Base-by-base conservation (phyloP, 2,888 invertebrate species). In the Nowickia ferox region DNA sequence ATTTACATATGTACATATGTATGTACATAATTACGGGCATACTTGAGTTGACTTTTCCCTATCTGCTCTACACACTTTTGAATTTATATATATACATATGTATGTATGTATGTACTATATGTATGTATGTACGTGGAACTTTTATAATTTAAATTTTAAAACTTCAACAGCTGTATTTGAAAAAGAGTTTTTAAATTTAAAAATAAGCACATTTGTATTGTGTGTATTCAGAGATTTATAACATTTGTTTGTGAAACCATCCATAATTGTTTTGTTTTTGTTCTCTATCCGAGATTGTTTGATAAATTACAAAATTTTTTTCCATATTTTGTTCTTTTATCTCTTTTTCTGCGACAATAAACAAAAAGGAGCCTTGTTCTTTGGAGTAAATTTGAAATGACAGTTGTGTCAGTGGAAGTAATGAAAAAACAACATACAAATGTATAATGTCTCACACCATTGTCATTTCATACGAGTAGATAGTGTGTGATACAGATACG, bases 341-440 rank as follows among this genome's bases (percentile, higher is more conserved):
- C 9, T 22, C 61, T 61, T 42, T 66, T 57, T 65, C n/a, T 74
- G 13, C 65, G 44, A 72, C 72, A 65, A 63, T 55, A 72, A 65
- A 42, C 30, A 51, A 42, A 66, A 78, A 68, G 65, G 46, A 65
- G 11, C 44, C n/a, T 78, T 78, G 78, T 76, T 76, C 53, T 44
- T 17, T 63, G 63, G 22, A 79, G 76, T 83, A 86, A 86, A 86
- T 86, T 86, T 51, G 46, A 83, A 83, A 68, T 84, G 86, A 86
- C 86, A 86, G 79, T 86, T 82, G 81, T 79, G 19, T 66, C 79
- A 61, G 53, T 51, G 68, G 30, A 59, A 79, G 19, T 74, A 71
- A 76, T 82, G 63, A 69, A 59, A 68, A 66, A 81, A 19, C 15
- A 40, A 22, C 55, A 59, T 4, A 66, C 57, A 66, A 17, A 30